Conservation (phyloP, 2,797 vertebrate genomes). For the Poeciliopsis turneri region DNA sequence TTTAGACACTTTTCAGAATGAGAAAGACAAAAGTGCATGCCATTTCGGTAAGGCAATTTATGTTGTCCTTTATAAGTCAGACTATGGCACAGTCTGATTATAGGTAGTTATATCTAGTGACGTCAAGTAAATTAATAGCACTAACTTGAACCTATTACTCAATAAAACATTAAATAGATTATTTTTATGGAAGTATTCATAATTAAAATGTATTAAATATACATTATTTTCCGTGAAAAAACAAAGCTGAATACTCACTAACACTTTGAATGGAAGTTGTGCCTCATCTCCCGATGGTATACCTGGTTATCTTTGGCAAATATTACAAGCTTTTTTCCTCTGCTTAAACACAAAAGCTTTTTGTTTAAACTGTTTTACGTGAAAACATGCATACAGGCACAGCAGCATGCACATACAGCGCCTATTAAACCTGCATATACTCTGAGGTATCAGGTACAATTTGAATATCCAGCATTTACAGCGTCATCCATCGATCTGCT, state of each 20-base stretch:
- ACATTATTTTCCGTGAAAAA: not conserved
- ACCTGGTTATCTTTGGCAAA: not conserved
- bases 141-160: not conserved
- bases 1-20: not conserved
- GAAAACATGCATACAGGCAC: not conserved
- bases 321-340: not conserved
- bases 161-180: not conserved
- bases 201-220: not conserved
- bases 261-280: not conserved
- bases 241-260: not conserved
- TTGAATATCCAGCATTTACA: not conserved
- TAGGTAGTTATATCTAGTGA: not conserved
- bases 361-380: not conserved
- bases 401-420: not conserved
- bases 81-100: not conserved
- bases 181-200: not conserved
- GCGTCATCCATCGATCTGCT: not conserved
- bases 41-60: too few relatives aligned
- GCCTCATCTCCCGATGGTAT: not conserved
- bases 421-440: not conserved
- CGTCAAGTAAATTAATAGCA: not conserved
- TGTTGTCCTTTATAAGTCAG: not conserved
- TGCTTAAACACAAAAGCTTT: not conserved
- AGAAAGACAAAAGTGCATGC: not conserved
- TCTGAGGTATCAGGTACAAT: not conserved